These are phyloP conservation scores for Dicrurus megarhynchus DNA, from an alignment of 2,113 vertebrate genomes.

Conservation along the genomic window DNA sequence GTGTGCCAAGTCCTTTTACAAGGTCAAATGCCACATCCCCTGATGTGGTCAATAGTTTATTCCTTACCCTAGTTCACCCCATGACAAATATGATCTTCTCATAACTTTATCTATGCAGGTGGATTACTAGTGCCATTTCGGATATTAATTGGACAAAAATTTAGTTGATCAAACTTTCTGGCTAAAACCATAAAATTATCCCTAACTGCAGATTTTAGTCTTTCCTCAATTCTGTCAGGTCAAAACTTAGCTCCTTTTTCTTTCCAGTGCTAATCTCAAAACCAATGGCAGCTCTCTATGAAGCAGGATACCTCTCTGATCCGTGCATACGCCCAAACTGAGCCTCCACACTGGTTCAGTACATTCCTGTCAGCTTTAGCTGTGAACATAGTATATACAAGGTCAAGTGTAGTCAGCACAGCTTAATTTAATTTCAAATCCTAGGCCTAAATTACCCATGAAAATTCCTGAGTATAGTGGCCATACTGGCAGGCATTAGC, in stretches of 20 bases:
- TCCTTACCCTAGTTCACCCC: neutral
- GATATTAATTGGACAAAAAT: neutral
- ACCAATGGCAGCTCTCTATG: neutral
- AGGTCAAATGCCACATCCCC: neutral
- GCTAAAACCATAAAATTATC: neutral
- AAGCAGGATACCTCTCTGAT: neutral
- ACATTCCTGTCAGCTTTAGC: neutral
- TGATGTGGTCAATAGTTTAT: neutral
- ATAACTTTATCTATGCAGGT: neutral
- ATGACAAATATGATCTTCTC: neutral
- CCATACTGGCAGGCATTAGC: neutral
- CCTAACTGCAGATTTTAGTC: neutral
- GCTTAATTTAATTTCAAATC: neutral
- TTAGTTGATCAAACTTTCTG: neutral
- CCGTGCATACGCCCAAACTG: neutral
- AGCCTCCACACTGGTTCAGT: neutral
- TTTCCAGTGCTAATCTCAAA: neutral
- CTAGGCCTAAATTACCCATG: neutral
- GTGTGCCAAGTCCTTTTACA: neutral
- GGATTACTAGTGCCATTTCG: neutral
- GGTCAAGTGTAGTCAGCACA: neutral
- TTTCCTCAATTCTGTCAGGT: neutral
- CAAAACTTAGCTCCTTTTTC: neutral
- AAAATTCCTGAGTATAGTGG: neutral
- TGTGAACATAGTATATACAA: neutral